These are phyloP conservation scores for Mimas tiliae DNA, from an alignment of 2,888 invertebrate genomes.

Conservation along the genomic window DNA sequence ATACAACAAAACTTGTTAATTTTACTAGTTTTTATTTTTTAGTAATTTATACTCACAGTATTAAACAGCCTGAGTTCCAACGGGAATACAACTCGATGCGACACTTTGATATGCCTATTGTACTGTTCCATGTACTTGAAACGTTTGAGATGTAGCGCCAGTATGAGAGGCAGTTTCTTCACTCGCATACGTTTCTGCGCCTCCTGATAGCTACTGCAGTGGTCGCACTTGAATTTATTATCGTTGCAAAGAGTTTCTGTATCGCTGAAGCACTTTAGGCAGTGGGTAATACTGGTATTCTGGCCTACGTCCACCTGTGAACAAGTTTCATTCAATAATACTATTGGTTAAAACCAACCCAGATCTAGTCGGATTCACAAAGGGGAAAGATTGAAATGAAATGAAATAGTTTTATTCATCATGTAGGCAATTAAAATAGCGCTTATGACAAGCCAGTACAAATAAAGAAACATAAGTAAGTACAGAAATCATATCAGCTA, in stretches of 20 bases:
- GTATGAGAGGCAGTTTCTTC: slow-evolving; percentile 98
- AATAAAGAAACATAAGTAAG: no score
- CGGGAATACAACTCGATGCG: slow-evolving; percentile 99
- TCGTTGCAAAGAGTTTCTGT: slow-evolving; percentile 99
- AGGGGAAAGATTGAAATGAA: no score
- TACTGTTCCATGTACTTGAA: slow-evolving; percentile 99
- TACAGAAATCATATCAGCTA: no score
- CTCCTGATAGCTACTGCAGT: slow-evolving; percentile 99
- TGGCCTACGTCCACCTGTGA: slow-evolving; percentile 98
- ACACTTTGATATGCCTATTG: slow-evolving; percentile 99
- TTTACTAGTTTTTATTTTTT: no score
- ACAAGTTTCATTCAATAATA: background rate
- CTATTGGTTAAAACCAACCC: no score
- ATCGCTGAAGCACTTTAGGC: slow-evolving; percentile 98
- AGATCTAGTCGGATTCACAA: no score
- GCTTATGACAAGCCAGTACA: no score
- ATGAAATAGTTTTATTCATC: no score
- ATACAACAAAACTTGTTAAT: no score
- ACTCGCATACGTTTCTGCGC: slow-evolving; percentile 99
- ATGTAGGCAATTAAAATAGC: no score
- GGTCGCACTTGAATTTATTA: slow-evolving; percentile 99
- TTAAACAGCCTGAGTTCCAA: slow-evolving; percentile 98
- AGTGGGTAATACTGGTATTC: slow-evolving; percentile 99
- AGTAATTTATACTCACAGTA: slow-evolving; percentile 92
- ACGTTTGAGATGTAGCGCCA: slow-evolving; percentile 98